Evolutionary conservation across 2,113 vertebrate genomes (phyloP).

Genomic region (Chrysochloris asiatica): DNA sequence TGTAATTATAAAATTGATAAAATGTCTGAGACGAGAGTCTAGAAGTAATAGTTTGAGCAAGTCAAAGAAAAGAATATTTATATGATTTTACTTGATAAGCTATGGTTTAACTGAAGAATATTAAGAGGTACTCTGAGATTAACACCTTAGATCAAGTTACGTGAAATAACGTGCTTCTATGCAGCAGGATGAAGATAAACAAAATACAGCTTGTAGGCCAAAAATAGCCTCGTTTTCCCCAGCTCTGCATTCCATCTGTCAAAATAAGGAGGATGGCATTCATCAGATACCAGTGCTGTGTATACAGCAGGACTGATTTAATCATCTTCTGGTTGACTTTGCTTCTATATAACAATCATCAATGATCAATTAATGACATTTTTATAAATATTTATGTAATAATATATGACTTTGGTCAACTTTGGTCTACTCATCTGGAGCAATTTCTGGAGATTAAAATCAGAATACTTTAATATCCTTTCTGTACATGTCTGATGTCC

Average conservation of each 20-base stretch:
- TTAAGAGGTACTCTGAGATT: slow-evolving; percentile 3
- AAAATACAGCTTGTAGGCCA: slow-evolving; percentile 69
- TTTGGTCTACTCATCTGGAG: neutral
- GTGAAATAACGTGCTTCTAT: slow-evolving; percentile 39
- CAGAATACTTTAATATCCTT: neutral
- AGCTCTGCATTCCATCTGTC: slow-evolving; percentile 74
- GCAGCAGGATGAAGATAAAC: slow-evolving; percentile 61
- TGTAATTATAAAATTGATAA: slow-evolving; percentile 27
- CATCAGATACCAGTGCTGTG: slow-evolving; percentile 1
- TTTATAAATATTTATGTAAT: neutral
- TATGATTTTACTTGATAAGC: slow-evolving; percentile 2
- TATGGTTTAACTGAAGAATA: slow-evolving; percentile 20
- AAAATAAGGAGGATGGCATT: slow-evolving; percentile 60
- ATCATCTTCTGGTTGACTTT: neutral
- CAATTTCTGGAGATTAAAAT: neutral
- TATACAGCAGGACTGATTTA: neutral
- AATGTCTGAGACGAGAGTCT: neutral
- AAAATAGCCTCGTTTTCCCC: slow-evolving; percentile 68
- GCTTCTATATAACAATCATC: slow-evolving; percentile 25
- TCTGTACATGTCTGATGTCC: neutral
- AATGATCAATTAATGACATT: neutral
- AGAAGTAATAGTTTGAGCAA: slow-evolving; percentile 20
- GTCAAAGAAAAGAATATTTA: slow-evolving; percentile 23
- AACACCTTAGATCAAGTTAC: slow-evolving; percentile 64
- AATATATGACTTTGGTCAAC: neutral